Evolutionary conservation across 2,888 invertebrate species (phyloP), one percentile per base, ranked within the genome.

Genomic region (Litoditis marina): DNA sequence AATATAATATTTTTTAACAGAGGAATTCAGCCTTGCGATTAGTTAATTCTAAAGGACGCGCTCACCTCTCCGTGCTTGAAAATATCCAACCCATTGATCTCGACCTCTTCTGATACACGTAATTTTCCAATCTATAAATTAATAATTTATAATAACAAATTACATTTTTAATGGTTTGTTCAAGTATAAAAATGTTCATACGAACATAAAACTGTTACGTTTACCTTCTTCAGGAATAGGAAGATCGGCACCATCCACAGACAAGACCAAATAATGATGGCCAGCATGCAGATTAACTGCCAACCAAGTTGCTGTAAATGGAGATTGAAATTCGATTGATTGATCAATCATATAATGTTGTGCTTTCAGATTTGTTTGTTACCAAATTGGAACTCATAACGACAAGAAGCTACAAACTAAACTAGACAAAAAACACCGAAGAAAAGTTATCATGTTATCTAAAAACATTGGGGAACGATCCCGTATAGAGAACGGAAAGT

Each of bases 271-370:
- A 57, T 34, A 1, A 75, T 62, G 42, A 75, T 75, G 1, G 75
- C 73, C n/a, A 72, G 19, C 4, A 66, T 66, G 42, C 75, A 75
- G 16, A 73, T 47, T 66, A 69, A 61, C 55, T 75, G 71, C 75
- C 75, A 75, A n/a, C 71, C 71, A 7, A 73, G 64, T 69, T 75
- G 75, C 68, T 74, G 56, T 52, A 74, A 63, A n/a, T n/a, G n/a
- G n/a, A 3, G 25, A 44, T 22, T 5, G 4, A 44, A 25, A 39
- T 13, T 39, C n/a, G n/a, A n/a, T n/a, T n/a, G n/a, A n/a, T n/a
- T n/a, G n/a, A n/a, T n/a, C n/a, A n/a, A n/a, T n/a, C n/a, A n/a
- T n/a, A n/a, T n/a, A n/a, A n/a, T n/a, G n/a, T n/a, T n/a, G n/a
- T n/a, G n/a, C n/a, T n/a, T n/a, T n/a, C n/a, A n/a, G n/a, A n/a